phyloP scores from a whole-genome alignment of 2,113 vertebrate genomes.

The Apeltes quadracus region DNA sequence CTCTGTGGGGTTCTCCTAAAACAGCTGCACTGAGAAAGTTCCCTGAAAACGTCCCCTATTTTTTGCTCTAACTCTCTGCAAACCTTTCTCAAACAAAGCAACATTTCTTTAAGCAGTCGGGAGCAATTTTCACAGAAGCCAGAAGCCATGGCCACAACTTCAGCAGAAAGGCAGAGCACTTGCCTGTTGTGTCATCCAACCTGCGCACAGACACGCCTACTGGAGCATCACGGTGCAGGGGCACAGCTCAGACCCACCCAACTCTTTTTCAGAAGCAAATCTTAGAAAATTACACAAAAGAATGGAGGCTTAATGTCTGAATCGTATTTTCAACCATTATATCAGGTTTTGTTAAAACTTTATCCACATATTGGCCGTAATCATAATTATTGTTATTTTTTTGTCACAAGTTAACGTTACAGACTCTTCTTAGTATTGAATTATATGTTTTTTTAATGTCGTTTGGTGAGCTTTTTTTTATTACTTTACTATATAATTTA shows the following conservation, averaged over 20 bases:
- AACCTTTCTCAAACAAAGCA: constrained; percentile 57
- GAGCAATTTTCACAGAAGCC: constrained; percentile 77
- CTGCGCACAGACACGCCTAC: constrained; percentile 25
- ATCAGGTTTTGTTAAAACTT: background rate
- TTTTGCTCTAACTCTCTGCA: constrained; percentile 59
- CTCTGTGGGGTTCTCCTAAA: constrained; percentile 46
- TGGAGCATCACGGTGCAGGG: background rate
- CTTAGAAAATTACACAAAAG: background rate
- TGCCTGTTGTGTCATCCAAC: background rate
- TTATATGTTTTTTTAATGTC: background rate
- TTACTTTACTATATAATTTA: background rate
- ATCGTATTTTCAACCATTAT: background rate
- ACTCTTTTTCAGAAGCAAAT: background rate
- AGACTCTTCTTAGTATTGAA: background rate
- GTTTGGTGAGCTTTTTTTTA: background rate
- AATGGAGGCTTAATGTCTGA: background rate
- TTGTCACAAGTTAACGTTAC: background rate
- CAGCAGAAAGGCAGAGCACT: background rate
- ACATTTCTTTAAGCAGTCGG: constrained; percentile 69
- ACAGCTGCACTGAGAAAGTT: constrained; percentile 74
- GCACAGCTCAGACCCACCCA: background rate
- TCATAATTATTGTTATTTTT: background rate
- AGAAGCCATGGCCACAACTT: constrained; percentile 59
- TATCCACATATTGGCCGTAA: background rate
- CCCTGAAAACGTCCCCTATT: constrained; percentile 67